These are phyloP conservation scores for Lerema accius DNA, from an alignment of 1,140 invertebrate genomes.

Conservation along the genomic window DNA sequence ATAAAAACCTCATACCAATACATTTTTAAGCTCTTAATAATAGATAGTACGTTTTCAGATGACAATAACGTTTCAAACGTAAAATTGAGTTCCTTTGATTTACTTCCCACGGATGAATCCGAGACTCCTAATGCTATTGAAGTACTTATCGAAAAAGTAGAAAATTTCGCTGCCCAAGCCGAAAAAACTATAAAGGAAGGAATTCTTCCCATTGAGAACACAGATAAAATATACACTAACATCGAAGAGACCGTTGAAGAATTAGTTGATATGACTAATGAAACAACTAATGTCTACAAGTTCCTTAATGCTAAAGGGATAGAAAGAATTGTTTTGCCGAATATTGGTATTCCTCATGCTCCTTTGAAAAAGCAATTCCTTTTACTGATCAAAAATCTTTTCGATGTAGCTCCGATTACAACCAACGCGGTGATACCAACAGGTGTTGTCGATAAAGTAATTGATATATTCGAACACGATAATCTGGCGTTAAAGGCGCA, in stretches of 20 bases:
- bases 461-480: slow-evolving; percentile 63
- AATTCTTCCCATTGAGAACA: slow-evolving; percentile 39
- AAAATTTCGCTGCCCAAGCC: slow-evolving; percentile 27
- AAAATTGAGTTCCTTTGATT: background rate
- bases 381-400: slow-evolving; percentile 49
- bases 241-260: slow-evolving; percentile 42
- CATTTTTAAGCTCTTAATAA: no score
- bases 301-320: slow-evolving; percentile 59
- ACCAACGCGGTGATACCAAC: slow-evolving; percentile 48
- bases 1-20: no score
- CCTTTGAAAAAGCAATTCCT: slow-evolving; percentile 45
- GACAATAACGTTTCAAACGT: background rate
- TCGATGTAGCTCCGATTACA: slow-evolving; percentile 50
- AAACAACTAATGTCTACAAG: slow-evolving; percentile 46
- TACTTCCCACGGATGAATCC: background rate
- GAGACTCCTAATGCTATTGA: slow-evolving; percentile 34
- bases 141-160: slow-evolving; percentile 43
- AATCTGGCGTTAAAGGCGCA: slow-evolving; percentile 56
- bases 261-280: slow-evolving; percentile 40
- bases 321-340: slow-evolving; percentile 45
- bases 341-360: slow-evolving; percentile 40
- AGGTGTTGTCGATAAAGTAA: slow-evolving; percentile 54
- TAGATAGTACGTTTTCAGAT: no score
- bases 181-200: slow-evolving; percentile 40
- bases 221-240: slow-evolving; percentile 41